Percentiles rank a stretch among this genome's conserved stretches.
Evolutionary conservation across 2,113 vertebrate species (phyloP).

Genomic region (Corythaeola cristata): DNA sequence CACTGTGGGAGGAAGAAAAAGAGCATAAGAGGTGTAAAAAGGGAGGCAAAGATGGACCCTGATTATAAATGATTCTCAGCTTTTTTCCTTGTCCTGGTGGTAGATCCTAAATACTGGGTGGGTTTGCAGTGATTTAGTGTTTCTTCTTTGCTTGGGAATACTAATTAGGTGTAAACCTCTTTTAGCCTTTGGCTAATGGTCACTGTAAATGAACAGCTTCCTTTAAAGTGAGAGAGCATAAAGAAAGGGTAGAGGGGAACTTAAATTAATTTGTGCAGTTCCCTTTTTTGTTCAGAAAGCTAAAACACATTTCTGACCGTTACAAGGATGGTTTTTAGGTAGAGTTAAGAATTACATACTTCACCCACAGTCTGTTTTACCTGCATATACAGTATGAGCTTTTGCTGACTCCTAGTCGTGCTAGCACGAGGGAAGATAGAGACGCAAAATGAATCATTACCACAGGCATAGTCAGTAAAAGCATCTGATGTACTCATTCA

Average conservation of each 20-base stretch:
- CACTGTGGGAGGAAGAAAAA: not conserved
- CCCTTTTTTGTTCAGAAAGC: slow-evolving; percentile 26
- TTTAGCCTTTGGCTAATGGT: slow-evolving; percentile 27
- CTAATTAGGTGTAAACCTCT: slow-evolving; percentile 26
- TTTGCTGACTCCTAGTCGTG: not conserved
- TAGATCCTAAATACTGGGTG: not conserved
- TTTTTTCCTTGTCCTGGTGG: not conserved
- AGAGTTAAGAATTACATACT: not conserved
- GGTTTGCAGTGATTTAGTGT: slow-evolving; percentile 3
- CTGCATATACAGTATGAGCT: not conserved
- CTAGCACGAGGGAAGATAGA: not conserved
- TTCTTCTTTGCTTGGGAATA: slow-evolving; percentile 11
- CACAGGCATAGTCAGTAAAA: slow-evolving; percentile 1
- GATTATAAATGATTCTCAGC: not conserved
- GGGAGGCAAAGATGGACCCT: not conserved
- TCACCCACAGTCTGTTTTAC: slow-evolving; percentile 26
- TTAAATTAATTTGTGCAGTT: not conserved
- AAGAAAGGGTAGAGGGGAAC: slow-evolving; percentile 1
- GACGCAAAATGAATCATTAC: slow-evolving; percentile 50
- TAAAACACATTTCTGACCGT: not conserved
- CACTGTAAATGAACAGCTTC: slow-evolving; percentile 21
- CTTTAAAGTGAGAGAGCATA: not conserved
- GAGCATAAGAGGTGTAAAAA: not conserved
- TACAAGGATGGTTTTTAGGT: slow-evolving; percentile 19
- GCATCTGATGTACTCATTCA: slow-evolving; percentile 26